phyloP scores from a whole-genome alignment of 1,140 invertebrate genomes.

The Neodiprion pinetum region DNA sequence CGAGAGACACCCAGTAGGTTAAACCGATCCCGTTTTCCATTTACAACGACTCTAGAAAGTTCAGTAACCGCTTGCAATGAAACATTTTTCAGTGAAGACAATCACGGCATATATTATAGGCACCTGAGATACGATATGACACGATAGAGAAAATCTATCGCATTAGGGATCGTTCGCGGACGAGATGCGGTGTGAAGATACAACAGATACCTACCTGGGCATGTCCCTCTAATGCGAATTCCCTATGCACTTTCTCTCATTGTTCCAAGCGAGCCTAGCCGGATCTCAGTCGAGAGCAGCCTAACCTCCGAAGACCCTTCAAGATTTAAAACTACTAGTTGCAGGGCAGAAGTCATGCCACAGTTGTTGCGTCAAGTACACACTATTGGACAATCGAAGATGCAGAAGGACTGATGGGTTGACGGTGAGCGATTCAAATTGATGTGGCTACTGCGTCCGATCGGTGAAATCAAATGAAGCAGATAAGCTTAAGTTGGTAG shows the following conservation, averaged over 20 bases:
- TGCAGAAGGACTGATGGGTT: too few relatives aligned
- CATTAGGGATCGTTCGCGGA: neutral
- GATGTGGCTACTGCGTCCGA: too few relatives aligned
- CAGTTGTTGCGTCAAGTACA: too few relatives aligned
- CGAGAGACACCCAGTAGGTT: slow-evolving; percentile 1
- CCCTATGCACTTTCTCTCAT: slow-evolving; percentile 1
- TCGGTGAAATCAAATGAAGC: neutral
- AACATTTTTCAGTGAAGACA: neutral
- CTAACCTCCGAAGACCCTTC: too few relatives aligned
- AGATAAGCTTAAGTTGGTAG: neutral
- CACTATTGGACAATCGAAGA: too few relatives aligned
- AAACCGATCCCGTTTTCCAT: neutral
- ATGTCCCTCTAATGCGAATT: neutral
- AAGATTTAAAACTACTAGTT: too few relatives aligned
- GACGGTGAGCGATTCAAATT: too few relatives aligned
- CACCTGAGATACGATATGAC: neutral
- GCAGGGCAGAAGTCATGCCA: too few relatives aligned
- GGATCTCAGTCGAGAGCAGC: too few relatives aligned
- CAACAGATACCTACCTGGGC: neutral
- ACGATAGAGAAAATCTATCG: neutral
- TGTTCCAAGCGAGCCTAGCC: neutral
- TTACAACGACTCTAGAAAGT: neutral
- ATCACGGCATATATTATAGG: neutral
- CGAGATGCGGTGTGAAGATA: neutral
- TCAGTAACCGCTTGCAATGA: neutral